A percentile compares a stretch with the other conserved stretches of the same genome.
Evolutionary conservation across 1,140 invertebrate species (phyloP).

Genomic region (Papilio polytes): DNA sequence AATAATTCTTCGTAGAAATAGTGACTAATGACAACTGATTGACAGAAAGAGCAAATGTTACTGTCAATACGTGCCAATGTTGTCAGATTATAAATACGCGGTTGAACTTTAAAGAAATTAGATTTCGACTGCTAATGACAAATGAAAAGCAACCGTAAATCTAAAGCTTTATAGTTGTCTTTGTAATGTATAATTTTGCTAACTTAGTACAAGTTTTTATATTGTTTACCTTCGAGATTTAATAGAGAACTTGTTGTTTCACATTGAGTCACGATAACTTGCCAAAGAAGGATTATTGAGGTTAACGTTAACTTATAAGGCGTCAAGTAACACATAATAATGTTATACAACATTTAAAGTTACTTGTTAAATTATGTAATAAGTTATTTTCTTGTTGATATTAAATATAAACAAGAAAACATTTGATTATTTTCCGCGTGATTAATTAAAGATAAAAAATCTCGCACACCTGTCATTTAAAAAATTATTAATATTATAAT

Average conservation of each 20-base stretch:
- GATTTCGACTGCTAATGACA: not conserved
- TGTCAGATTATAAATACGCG: conserved; percentile 31
- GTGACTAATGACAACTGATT: conserved; percentile 27
- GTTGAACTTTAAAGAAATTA: conserved; percentile 18
- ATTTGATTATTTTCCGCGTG: not conserved
- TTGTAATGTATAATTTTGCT: not conserved
- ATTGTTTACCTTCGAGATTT: conserved; percentile 19
- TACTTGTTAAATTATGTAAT: conserved; percentile 1
- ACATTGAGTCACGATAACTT: conserved; percentile 66
- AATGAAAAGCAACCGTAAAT: not conserved
- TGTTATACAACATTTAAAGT: conserved; percentile 4
- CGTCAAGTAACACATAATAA: conserved; percentile 46
- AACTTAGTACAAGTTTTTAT: conserved; percentile 20
- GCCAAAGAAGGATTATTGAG: conserved; percentile 62
- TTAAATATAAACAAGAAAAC: no score
- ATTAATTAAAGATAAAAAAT: no score
- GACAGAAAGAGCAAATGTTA: conserved; percentile 31
- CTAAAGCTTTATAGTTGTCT: not conserved
- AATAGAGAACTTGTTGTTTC: conserved; percentile 46
- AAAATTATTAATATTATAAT: not conserved
- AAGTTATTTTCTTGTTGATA: not conserved
- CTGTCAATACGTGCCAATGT: conserved; percentile 29
- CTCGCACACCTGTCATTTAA: not conserved
- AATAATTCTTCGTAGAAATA: conserved; percentile 22
- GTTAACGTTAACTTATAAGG: conserved; percentile 59